A percentile compares a stretch with the other conserved stretches of the same genome.
phyloP scores from a whole-genome alignment of 1,140 invertebrate species.

The Portunus trituberculatus region DNA sequence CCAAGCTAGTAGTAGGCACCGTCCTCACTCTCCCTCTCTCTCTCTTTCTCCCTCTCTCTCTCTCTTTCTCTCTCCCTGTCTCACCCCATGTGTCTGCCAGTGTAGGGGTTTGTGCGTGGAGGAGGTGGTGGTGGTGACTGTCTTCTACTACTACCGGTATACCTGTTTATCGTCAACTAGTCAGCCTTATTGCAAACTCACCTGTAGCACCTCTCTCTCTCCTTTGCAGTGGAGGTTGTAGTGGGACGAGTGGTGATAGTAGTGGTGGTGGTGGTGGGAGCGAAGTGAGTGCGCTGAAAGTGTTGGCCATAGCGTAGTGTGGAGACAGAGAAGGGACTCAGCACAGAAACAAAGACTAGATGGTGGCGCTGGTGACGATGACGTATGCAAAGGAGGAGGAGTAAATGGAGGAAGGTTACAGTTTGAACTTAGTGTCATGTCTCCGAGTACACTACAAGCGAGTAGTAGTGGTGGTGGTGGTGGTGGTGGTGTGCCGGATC shows the following conservation, averaged over 20 bases:
- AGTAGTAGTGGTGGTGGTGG: neutral
- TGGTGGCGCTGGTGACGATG: neutral
- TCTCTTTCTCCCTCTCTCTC: neutral
- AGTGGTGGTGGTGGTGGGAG: neutral
- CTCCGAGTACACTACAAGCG: neutral
- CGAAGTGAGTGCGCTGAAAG: neutral
- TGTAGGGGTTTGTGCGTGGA: neutral
- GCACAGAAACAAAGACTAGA: too few species aligned
- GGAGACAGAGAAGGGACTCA: too few species aligned
- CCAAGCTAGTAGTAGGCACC: slow-evolving; percentile 58
- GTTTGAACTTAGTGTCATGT: too few species aligned
- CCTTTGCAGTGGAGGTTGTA: neutral
- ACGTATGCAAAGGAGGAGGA: neutral
- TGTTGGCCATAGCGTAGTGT: too few species aligned
- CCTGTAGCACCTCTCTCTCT: neutral
- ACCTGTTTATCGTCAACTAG: too few species aligned
- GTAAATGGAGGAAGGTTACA: too few species aligned
- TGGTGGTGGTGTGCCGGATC: neutral
- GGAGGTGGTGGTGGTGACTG: neutral
- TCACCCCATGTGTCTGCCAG: neutral
- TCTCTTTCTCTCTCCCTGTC: neutral
- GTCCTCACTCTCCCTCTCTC: neutral
- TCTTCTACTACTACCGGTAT: too few species aligned
- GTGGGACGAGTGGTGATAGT: neutral
- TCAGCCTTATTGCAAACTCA: too few species aligned